These are phyloP conservation scores for Drosophila gaucha DNA, from an alignment of 2,888 invertebrate species.

Conservation along the genomic window DNA sequence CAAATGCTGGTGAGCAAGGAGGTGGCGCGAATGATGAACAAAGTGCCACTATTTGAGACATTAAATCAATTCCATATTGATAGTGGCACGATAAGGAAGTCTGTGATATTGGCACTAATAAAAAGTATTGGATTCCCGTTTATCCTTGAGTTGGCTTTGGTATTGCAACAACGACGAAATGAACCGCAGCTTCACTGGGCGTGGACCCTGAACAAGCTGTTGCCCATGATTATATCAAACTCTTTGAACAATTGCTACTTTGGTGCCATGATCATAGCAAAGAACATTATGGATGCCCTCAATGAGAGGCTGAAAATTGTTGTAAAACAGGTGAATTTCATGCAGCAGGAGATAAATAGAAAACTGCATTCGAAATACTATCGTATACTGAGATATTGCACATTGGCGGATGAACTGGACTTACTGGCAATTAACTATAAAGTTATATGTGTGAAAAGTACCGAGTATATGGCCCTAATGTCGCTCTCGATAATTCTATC, in stretches of 20 bases:
- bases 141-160: slow-evolving; percentile 59
- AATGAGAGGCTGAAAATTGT: slow-evolving; percentile 69
- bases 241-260: slow-evolving; percentile 79
- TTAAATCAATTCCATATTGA: slow-evolving; percentile 61
- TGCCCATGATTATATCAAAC: slow-evolving; percentile 78
- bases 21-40: slow-evolving; percentile 57
- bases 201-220: slow-evolving; percentile 68
- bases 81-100: slow-evolving; percentile 25
- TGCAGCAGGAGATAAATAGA: slow-evolving; percentile 64
- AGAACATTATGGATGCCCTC: slow-evolving; percentile 59
- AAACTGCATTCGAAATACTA: slow-evolving; percentile 69
- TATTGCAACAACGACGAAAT: slow-evolving; percentile 63
- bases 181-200: slow-evolving; percentile 59
- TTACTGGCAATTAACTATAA: slow-evolving; percentile 64
- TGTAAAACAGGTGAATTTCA: slow-evolving; percentile 65
- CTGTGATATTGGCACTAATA: slow-evolving; percentile 48
- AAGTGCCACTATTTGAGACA: slow-evolving; percentile 55
- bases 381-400: slow-evolving; percentile 80
- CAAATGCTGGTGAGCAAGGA: slow-evolving; percentile 46
- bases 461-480: slow-evolving; percentile 59
- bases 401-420: slow-evolving; percentile 81
- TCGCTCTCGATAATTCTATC: slow-evolving; percentile 73
- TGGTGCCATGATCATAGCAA: slow-evolving; percentile 68
- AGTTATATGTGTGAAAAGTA: slow-evolving; percentile 52
- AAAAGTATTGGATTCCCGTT: slow-evolving; percentile 75